Base-by-base conservation (phyloP, 1,140 invertebrate genomes). In the Octopus bimaculoides region DNA sequence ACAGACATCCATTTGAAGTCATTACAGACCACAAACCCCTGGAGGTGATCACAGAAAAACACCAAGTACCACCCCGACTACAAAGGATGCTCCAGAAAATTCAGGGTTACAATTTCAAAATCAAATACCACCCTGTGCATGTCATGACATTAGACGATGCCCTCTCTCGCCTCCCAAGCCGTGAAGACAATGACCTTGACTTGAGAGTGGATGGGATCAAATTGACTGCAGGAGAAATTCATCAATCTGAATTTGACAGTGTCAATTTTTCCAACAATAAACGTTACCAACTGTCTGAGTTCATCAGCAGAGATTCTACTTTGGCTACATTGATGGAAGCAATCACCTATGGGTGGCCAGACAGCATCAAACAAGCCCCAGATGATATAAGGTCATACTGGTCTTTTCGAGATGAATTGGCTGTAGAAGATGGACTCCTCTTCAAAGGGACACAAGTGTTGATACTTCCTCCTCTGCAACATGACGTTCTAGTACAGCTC, bases 131-230 rank as follows among this genome's bases (percentile, higher is more conserved):
- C 26, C 80, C 88, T 74, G 83, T 82, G 1, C 87, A 89, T 85
- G 89, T 54, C 88, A 92, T 85, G 88, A 88, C 7, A 84, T 90
- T 82, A 88, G 90, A 76, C 80, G 91, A 84, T 83, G 79, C 80
- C n/a, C 80, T 83, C 26, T n/a, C 14, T 69, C 66, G 12, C 5
- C 20, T 69, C 5, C 12, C 12, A n/a, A 69, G 20, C 66, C 66
- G n/a, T n/a, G n/a, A n/a, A n/a, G n/a, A n/a, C 5, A 69, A n/a
- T 12, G 66, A 69, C 14, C 66, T 5, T n/a, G 66, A 69, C 4
- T 12, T n/a, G 66, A 69, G 66, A 14, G 66, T 69, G 5, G 66
- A 69, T 69, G 20, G 12, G 5, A 69, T 69, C 5, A 69, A n/a
- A n/a, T n/a, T n/a, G n/a, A n/a, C n/a, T n/a, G n/a, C n/a, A n/a